Conservation (phyloP, 2,888 invertebrate genomes). For the Lymantria dispar region DNA sequence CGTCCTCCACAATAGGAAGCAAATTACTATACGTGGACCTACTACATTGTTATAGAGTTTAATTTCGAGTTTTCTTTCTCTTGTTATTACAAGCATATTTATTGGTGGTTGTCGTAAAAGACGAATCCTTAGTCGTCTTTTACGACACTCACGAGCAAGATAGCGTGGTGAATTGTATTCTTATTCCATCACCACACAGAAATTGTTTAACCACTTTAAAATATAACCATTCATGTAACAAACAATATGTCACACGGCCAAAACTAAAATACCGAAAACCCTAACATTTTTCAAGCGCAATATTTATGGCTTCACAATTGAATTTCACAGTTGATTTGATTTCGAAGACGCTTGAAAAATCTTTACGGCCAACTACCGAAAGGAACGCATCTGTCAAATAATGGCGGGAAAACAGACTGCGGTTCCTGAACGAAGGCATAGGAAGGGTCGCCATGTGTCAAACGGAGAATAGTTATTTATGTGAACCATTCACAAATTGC, state of each 20-base stretch:
- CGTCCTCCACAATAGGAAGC: no score
- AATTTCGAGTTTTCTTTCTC: no score
- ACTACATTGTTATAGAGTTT: no score
- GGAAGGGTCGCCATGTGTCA: slow-evolving; percentile 75
- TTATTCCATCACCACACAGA: no score
- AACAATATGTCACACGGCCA: slow-evolving; percentile 27
- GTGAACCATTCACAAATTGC: slow-evolving; percentile 78
- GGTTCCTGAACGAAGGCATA: slow-evolving; percentile 42
- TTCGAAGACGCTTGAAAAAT: slow-evolving; percentile 59
- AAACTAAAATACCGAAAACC: slow-evolving; percentile 40
- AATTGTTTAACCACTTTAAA: slow-evolving; percentile 4
- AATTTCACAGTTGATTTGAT: slow-evolving; percentile 80
- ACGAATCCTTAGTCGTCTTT: no score
- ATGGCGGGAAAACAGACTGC: slow-evolving; percentile 68
- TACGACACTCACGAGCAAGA: no score
- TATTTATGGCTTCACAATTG: slow-evolving; percentile 76
- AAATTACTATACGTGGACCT: no score
- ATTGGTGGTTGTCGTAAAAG: no score
- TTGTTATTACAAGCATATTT: no score
- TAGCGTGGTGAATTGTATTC: no score
- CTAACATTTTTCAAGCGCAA: slow-evolving; percentile 65
- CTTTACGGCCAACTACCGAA: slow-evolving; percentile 69
- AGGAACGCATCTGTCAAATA: slow-evolving; percentile 76
- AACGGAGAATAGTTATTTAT: slow-evolving; percentile 81
- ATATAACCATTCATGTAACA: slow-evolving; percentile 16